phyloP scores from a whole-genome alignment of 1,140 invertebrate genomes.

The Brachionus plicatilis region DNA sequence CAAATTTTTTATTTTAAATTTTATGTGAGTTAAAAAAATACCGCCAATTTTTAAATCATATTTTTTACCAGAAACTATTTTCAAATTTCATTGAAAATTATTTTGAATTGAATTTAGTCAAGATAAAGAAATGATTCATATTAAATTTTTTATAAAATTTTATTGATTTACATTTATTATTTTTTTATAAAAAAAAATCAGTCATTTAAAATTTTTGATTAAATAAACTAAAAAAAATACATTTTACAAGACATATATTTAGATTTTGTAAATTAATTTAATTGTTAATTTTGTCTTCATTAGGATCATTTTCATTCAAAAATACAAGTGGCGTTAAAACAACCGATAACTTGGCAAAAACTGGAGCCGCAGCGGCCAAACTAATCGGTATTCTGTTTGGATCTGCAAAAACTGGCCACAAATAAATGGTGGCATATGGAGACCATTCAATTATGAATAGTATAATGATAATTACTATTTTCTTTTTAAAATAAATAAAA shows the following conservation, averaged over 20 bases:
- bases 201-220: not conserved
- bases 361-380: constrained; percentile 20
- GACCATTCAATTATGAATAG: constrained; percentile 35
- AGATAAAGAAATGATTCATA: too few species aligned
- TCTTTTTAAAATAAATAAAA: constrained; percentile 22
- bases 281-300: not conserved
- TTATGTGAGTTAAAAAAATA: too few species aligned
- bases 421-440: not conserved
- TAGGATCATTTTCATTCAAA: not conserved
- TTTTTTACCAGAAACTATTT: too few species aligned
- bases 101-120: too few species aligned
- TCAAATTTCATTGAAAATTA: too few species aligned
- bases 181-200: not conserved
- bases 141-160: too few species aligned
- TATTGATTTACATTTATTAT: not conserved
- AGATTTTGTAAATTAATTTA: not conserved
- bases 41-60: too few species aligned
- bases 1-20: too few species aligned
- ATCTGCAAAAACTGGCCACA: constrained; percentile 37
- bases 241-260: not conserved
- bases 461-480: not conserved
- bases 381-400: not conserved
- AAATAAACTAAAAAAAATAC: not conserved
- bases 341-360: constrained; percentile 32
- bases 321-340: constrained; percentile 6